Base-by-base conservation (phyloP, 2,797 vertebrate species). In the Bradypodion pumilum region DNA sequence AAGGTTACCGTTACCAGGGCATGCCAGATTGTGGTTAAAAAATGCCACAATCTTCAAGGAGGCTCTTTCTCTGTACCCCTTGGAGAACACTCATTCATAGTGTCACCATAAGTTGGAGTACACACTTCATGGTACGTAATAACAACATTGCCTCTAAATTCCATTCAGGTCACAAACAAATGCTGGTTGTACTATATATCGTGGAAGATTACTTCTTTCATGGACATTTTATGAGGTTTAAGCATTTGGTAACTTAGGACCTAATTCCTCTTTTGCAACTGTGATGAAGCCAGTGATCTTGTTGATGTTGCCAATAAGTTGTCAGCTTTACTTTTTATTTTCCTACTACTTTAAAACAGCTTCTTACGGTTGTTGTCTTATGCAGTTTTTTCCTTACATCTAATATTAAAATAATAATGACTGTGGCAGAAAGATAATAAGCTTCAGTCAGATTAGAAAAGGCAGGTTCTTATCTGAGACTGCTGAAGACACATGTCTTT, bases 341-440 rank as follows among this genome's bases (percentile, higher is more conserved):
- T 68, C 19, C 83, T 21, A 35, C 70, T n/a, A 84, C 89, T 86
- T 87, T 52, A 35, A 93, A 83, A 85, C 89, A 86, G 72, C 86
- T 90, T 89, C 88, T 89, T 84, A 74, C 79, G 91, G 89, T 93
- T 94, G 95, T 94, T 95, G 92, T 93, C 92, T 91, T 90, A 62
- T 23, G 89, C 93, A 63, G 89, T 91, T 90, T 91, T 87, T 81
- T 92, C 90, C 93, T 92, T 32, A 88, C 93, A 94, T 96, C 96
- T 95, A 95, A 96, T 96, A 95, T 96, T 96, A 96, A 85, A 85
- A 96, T 95, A 94, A 95, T 96, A 96, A 96, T 96, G 96, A 96
- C 94, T 96, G 95, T 94, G 94, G 95, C 91, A 88, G 95, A 93
- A 93, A 96, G 95, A 96, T 96, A 97, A 97, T 96, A 93, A 95